Evolutionary conservation across 2,888 invertebrate genomes (phyloP).

Genomic region (Epinotia demarniana): DNA sequence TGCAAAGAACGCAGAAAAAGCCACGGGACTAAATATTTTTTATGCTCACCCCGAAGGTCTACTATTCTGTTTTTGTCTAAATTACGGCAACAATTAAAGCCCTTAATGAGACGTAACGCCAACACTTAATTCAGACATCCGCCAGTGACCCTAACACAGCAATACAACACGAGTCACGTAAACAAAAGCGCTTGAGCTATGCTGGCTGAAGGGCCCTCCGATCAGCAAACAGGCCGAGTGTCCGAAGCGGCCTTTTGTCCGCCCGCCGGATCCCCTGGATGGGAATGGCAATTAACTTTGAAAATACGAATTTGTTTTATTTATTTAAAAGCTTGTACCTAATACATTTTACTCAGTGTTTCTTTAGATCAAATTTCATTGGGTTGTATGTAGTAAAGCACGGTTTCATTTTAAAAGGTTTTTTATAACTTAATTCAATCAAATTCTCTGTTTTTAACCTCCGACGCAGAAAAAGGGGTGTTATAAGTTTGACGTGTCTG

Average conservation of each 20-base stretch:
- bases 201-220: conserved; percentile 38
- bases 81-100: not conserved
- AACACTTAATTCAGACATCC: conserved; percentile 17
- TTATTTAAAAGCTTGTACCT: conserved; percentile 11
- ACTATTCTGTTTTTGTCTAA: not conserved
- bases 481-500: too few species aligned
- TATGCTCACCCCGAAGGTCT: too few species aligned
- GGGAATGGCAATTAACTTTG: conserved; percentile 29
- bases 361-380: too few species aligned
- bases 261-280: conserved; percentile 34
- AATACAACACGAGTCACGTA: conserved; percentile 30
- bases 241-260: conserved; percentile 40
- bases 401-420: too few species aligned
- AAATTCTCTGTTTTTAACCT: too few species aligned
- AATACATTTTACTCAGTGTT: too few species aligned
- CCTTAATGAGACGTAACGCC: not conserved
- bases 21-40: too few species aligned
- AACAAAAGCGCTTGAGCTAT: conserved; percentile 36
- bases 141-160: conserved; percentile 15
- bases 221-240: conserved; percentile 39
- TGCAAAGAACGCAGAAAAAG: too few species aligned
- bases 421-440: too few species aligned
- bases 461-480: too few species aligned
- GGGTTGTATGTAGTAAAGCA: too few species aligned
- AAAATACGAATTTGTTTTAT: conserved; percentile 29